Evolutionary conservation across 64 coral and sea anemone species (phyloP), one percentile per base, ranked within the genome.

Genomic region (Actinia tenebrosa): DNA sequence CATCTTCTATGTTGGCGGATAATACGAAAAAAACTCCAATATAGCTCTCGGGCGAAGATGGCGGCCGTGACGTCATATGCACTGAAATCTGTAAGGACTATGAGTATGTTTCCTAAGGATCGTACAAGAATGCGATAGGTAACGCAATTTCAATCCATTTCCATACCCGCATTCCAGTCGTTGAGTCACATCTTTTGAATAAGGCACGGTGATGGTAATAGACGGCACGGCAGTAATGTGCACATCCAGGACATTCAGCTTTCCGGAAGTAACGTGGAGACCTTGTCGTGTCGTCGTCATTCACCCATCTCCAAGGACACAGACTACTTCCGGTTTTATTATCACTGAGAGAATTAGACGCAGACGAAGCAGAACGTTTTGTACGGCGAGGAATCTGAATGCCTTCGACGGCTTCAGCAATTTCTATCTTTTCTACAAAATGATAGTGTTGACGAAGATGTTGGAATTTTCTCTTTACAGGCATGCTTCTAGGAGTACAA

Each of bases 251-350:
- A 61, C 83, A 85, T 7, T 56, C 83, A 26, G 83, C 83, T 11
- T 85, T 85, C 20, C 26, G 50, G 53, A 85, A 61, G 20, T 5
- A 43, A 5, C 83, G 7, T 16, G 83, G 83, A 11, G 37, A 61
- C 56, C 83, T 85, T 23, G 19, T 20, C 10, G 54, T 15, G 25
- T 85, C 83, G 23, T 61, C 60, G 26, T 85, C 83, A 59, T 3
- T 60, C 22, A 64, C 53, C 83, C 83, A 85, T 60, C 83, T 10
- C 83, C 83, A 85, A 42, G 83, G 83, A 64, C 83, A 85, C 17
- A 27, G 25, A 37, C 11, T 61, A 54, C 30, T 64, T 59, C 83
- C 83, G 18, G 59, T 15, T 53, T 54, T 3, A 58, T 14, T 58
- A 83, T 19, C 22, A 81, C 37, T 45, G 1, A 5, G 45, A 58